These are phyloP conservation scores for human DNA, from an alignment of 2,113 vertebrate species.

Conservation along the genomic window GRCh38 chr3:94157501-94158000, in stretches of 20 bases:
- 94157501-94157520: background rate
- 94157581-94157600: background rate
- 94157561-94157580: background rate
- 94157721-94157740: background rate
- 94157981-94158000: background rate
- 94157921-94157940: background rate
- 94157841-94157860: background rate
- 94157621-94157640: background rate
- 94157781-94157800: background rate
- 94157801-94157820: background rate
- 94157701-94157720: background rate
- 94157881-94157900: background rate
- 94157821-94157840: background rate
- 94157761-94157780: background rate
- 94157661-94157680: background rate
- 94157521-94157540: background rate
- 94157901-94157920: background rate
- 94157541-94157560: slow-evolving; percentile 9
- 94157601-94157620: background rate
- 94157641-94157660: background rate
- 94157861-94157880: background rate
- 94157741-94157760: background rate
- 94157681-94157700: background rate
- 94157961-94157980: background rate
- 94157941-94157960: background rate